Evolutionary conservation across 2,888 invertebrate genomes (phyloP), one percentile per base, ranked within the genome.

Genomic region (Scaptomyza cyrtandrae): DNA sequence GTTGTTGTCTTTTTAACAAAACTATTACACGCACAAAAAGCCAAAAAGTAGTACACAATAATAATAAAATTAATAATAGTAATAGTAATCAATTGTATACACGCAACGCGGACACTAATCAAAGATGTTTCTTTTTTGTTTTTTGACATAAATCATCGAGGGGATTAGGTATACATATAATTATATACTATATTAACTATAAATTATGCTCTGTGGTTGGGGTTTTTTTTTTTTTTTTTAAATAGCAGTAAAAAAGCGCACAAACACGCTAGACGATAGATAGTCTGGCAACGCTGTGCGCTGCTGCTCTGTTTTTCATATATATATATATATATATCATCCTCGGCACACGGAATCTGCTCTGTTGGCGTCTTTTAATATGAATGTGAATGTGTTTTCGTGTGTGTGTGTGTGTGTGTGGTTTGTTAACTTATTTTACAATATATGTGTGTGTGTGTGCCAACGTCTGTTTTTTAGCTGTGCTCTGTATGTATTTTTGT

Each of bases 371-470:
- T 58, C 16, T 41, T 43, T 53, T 46, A 19, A n/a, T 41, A 39
- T 62, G 55, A 41, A 10, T 33, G 49, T 72, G 48, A 46, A 44
- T 58, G 57, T 48, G 29, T 71, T 14, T 44, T n/a, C 43, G 35
- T 49, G 14, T 45, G 37, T 53, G 55, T n/a, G n/a, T n/a, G n/a
- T n/a, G n/a, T n/a, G n/a, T n/a, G n/a, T n/a, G n/a, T n/a, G n/a
- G n/a, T n/a, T n/a, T n/a, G n/a, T 78, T 76, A 75, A 83, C 78
- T 82, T 82, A 83, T 71, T 80, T 82, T 83, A 83, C 86, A 86
- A 74, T 74, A 68, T 80, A 70, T 73, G 70, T 65, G 69, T 82
- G 75, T 82, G 75, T 80, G 82, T 82, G 75, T 83, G 82, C 71
- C 79, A 82, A 77, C 85, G 79, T 64, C 67, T 66, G 50, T 65